Base-by-base conservation (phyloP, 2,888 invertebrate genomes). In the Lithophane semibrunnea region DNA sequence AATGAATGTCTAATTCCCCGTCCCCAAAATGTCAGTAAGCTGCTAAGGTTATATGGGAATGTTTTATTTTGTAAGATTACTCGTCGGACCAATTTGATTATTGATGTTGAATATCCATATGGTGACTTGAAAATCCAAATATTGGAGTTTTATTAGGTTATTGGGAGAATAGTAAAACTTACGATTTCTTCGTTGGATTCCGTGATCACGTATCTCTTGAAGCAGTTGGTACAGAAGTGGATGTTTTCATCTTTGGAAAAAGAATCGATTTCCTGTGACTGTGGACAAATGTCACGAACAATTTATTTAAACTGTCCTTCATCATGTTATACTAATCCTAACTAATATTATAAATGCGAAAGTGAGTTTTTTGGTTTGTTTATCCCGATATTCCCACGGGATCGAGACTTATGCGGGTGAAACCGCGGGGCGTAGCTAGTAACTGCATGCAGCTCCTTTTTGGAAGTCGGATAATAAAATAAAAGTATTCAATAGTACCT, bases 221-320 rank as follows among this genome's bases (percentile, higher is more conserved):
- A 96, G 85, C 96, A 96, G 86, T 96, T 96, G 0, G 95, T 96
- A 84, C 96, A 96, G 90, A 96, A 96, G 85, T 94, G 95, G 0
- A 95, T 87, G 29, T 90, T 89, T 0, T 94, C 94, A 13, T 87
- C 90, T 47, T 90, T 92, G 12, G 86, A 88, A 3, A 82, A 42
- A 0, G 56, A n/a, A 2, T 83, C 79, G 3, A 42, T 5, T 7
- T 79, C 94, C 21, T 91, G 90, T 37, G 91, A 75, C 94, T 95
- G 90, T 13, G 87, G 72, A 82, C 60, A 73, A 73, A 24, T 7
- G n/a, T 68, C 12, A 63, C 1, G 3, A 37, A 68, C 29, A 54
- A 37, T 29, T 49, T 18, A 49, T 13, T 9, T 13, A 4, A 4
- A 67, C 13, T 49, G 47, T 13, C 12, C 29, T 56, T 68, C 1